These are phyloP conservation scores for Xiphophorus maculatus DNA, from an alignment of 2,113 vertebrate genomes.

Conservation along the genomic window DNA sequence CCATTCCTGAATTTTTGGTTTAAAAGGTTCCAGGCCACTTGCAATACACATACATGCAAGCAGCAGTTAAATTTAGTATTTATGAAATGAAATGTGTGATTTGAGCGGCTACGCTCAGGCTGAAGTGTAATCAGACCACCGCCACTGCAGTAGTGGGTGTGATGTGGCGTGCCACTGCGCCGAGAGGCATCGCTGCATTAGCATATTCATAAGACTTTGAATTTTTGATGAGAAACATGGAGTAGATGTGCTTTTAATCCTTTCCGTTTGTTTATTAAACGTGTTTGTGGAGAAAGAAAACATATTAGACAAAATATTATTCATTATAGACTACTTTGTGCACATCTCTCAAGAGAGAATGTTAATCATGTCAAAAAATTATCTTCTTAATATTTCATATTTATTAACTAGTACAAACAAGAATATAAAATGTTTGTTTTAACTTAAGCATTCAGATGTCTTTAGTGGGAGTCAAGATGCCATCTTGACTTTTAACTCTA, in stretches of 20 bases:
- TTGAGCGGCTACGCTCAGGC: slow-evolving; percentile 8
- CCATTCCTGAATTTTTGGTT: not conserved
- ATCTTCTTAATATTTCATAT: no score
- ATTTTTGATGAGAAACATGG: slow-evolving; percentile 22
- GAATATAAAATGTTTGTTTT: not conserved
- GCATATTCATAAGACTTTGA: slow-evolving; percentile 35
- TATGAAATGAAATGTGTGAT: slow-evolving; percentile 13
- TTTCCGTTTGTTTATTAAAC: slow-evolving; percentile 10
- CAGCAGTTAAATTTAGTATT: not conserved
- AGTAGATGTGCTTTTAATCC: slow-evolving; percentile 23
- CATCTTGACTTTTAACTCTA: not conserved
- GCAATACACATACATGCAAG: not conserved
- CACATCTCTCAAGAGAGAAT: not conserved
- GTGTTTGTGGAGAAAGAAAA: slow-evolving; percentile 10
- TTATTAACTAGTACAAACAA: no score
- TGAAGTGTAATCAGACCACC: slow-evolving; percentile 11
- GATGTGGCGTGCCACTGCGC: not conserved
- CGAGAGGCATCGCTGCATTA: slow-evolving; percentile 1
- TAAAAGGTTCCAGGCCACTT: slow-evolving; percentile 10
- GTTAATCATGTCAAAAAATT: not conserved
- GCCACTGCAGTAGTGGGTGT: slow-evolving; percentile 14
- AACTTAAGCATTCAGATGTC: not conserved
- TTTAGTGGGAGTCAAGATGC: not conserved
- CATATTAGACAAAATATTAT: slow-evolving; percentile 1
- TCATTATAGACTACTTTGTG: not conserved